Base-by-base conservation (phyloP, 2,888 invertebrate genomes). In the Temnothorax ravouxi region DNA sequence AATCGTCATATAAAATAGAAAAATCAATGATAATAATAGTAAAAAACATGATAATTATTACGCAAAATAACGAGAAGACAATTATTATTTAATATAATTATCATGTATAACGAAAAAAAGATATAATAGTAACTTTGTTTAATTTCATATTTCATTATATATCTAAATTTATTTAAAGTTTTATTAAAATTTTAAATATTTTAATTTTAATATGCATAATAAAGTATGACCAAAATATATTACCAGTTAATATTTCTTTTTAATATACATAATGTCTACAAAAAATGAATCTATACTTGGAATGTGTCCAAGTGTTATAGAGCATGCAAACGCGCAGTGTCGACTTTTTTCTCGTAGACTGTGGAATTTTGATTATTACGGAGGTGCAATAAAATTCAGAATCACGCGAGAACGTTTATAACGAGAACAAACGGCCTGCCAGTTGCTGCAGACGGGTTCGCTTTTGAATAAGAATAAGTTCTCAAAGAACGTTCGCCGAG, bases 391-490 rank as follows among this genome's bases (percentile, higher is more conserved):
- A 29, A 71, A 69, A 71, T 56, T 79, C 56, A 41, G 44, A 21
- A 69, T 56, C 54, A 29, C 69, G 47, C 34, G 34, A 34, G 25
- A 69, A 34, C 25, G 25, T 71, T 74, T 56, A 34, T 54, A 59
- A 59, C 18, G 34, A 54, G 59, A 80, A 72, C 59, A 80, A 74
- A 59, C 47, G 74, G 25, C 13, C 9, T 21, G 52, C 13, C 41
- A 9, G 18, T 66, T 50, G 15, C 34, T 2, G 38, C 25, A 9
- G 59, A 38, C 50, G n/a, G 34, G 18, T 38, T 47, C 21, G 34
- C 47, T 56, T 80, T 74, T 80, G 59, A 74, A 80, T 80, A 74
- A 59, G 59, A 74, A 72, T 72, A 74, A 72, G 34, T 79, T 71
- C 47, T 72, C 59, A 59, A 52, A 3, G 74, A 74, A 47, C 18